A percentile compares a stretch with the other conserved stretches of the same genome.
These are phyloP conservation scores for Choristoneura fumiferana DNA, from an alignment of 1,140 invertebrate genomes.

Conservation along the genomic window DNA sequence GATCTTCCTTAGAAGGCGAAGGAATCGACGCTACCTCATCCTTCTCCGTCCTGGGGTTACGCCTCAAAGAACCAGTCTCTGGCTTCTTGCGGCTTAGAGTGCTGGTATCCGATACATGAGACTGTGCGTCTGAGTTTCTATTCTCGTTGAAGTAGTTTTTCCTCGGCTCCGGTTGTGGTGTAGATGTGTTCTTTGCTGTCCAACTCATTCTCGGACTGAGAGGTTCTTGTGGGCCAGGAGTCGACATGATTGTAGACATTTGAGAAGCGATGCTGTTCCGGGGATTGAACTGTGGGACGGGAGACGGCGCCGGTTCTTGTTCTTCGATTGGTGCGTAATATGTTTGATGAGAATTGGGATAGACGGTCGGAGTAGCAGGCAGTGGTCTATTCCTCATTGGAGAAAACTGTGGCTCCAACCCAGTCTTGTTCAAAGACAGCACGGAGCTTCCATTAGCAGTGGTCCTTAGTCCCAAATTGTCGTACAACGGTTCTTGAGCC, in stretches of 20 bases:
- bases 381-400: conserved; percentile 80
- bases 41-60: conserved; percentile 50
- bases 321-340: conserved; percentile 83
- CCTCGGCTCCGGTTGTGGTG: conserved; percentile 62
- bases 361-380: conserved; percentile 79
- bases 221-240: conserved; percentile 65
- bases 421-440: conserved; percentile 84
- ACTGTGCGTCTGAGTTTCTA: conserved; percentile 42
- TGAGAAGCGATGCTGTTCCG: conserved; percentile 65
- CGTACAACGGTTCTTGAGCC: conserved; percentile 87
- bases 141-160: conserved; percentile 55
- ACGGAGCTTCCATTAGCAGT: conserved; percentile 92
- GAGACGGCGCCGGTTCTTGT: conserved; percentile 76
- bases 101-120: conserved; percentile 49
- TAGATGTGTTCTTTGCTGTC: conserved; percentile 73
- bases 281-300: conserved; percentile 52
- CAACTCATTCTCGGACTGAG: conserved; percentile 68
- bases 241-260: conserved; percentile 53
- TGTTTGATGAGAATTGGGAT: conserved; percentile 63
- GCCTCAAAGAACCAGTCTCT: conserved; percentile 66
- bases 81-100: conserved; percentile 65
- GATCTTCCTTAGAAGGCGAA: conserved; percentile 64
- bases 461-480: conserved; percentile 89
- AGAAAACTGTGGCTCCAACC: conserved; percentile 70
- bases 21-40: conserved; percentile 40